Evolutionary conservation across 2,797 vertebrate species (phyloP).

Genomic region (Liasis olivaceus): DNA sequence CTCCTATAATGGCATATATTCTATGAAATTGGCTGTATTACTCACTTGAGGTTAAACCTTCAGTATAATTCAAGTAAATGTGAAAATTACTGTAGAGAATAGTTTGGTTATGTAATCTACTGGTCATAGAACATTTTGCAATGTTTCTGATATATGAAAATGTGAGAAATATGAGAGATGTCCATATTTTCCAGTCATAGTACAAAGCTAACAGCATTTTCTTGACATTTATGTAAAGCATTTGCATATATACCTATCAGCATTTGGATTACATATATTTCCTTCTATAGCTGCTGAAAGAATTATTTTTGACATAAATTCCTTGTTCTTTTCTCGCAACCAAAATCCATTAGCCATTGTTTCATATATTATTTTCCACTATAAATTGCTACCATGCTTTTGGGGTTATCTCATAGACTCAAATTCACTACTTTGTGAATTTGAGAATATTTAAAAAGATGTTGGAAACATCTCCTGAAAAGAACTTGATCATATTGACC

Average conservation of each 20-base stretch:
- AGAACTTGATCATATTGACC: background rate
- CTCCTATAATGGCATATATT: background rate
- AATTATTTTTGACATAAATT: background rate
- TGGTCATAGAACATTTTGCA: too few relatives aligned
- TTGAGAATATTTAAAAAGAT: slow-evolving; percentile 9
- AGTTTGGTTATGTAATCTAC: background rate
- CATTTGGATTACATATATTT: too few relatives aligned
- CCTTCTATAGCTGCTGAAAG: too few relatives aligned
- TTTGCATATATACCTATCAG: background rate
- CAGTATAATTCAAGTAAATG: background rate
- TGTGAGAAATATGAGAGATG: background rate
- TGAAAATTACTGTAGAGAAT: background rate
- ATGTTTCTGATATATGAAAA: too few relatives aligned
- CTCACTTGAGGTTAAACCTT: background rate
- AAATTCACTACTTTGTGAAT: background rate
- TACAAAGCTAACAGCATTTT: background rate
- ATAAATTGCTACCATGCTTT: background rate
- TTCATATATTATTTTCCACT: background rate
- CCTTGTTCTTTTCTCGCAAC: background rate
- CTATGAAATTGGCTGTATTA: too few relatives aligned
- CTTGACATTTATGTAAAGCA: background rate
- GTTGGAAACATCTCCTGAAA: background rate
- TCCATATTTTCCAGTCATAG: background rate
- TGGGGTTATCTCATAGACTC: background rate
- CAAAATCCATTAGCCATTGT: background rate